These are phyloP conservation scores for Cardinalis cardinalis DNA, from an alignment of 2,113 vertebrate genomes.

Conservation along the genomic window DNA sequence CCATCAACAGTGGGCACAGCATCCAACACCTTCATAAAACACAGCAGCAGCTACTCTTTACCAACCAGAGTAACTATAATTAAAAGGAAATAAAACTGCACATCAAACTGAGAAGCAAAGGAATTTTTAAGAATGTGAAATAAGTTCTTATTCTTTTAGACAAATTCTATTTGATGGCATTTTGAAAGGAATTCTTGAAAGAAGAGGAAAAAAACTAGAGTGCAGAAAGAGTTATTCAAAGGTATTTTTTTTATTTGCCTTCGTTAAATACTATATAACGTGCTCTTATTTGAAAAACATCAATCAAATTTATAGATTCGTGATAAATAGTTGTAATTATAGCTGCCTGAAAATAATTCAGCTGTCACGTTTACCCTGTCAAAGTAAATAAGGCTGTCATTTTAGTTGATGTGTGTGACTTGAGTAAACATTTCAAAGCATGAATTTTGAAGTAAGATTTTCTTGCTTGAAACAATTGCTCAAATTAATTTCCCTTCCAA, in stretches of 20 bases:
- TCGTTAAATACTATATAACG: neutral
- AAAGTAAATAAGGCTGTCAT: constrained; percentile 52
- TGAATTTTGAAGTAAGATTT: constrained; percentile 53
- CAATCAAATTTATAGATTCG: constrained; percentile 36
- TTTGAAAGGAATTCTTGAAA: constrained; percentile 41
- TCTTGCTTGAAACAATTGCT: constrained; percentile 57
- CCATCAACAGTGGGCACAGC: neutral
- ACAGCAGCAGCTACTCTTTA: neutral
- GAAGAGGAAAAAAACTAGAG: neutral
- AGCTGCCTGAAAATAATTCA: constrained; percentile 51
- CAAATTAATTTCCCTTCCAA: constrained; percentile 51
- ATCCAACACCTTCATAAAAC: neutral
- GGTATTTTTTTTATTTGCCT: constrained; percentile 9
- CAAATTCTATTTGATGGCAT: constrained; percentile 9
- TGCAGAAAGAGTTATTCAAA: constrained; percentile 24
- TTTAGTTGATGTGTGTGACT: constrained; percentile 39
- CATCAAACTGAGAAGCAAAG: constrained; percentile 1
- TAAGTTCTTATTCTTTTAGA: constrained; percentile 35
- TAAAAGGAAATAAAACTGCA: constrained; percentile 22
- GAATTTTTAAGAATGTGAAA: neutral
- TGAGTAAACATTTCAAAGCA: constrained; percentile 46
- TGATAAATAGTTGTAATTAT: constrained; percentile 44
- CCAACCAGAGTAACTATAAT: neutral
- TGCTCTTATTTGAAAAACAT: constrained; percentile 47
- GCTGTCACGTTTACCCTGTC: constrained; percentile 56